Evolutionary conservation across 2,888 invertebrate species (phyloP).

Genomic region (Polia nebulosa): DNA sequence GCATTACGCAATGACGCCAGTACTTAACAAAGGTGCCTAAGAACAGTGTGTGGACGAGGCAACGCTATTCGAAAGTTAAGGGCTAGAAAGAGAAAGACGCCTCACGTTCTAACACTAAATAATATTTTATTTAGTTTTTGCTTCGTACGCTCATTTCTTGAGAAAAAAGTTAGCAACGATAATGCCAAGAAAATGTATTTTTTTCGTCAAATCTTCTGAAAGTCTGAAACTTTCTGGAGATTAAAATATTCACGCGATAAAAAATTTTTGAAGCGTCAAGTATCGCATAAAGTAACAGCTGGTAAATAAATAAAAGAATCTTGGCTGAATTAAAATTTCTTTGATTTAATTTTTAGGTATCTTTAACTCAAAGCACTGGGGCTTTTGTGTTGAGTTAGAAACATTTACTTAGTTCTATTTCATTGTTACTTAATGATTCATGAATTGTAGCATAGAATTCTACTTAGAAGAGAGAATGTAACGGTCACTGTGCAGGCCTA

Average conservation of each 20-base stretch:
- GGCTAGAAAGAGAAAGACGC: background rate
- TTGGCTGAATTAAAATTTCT: slow-evolving; percentile 15
- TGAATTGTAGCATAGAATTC: slow-evolving; percentile 6
- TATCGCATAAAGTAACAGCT: slow-evolving; percentile 27
- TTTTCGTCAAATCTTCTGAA: slow-evolving; percentile 20
- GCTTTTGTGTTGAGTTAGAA: slow-evolving; percentile 2
- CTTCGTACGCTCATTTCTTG: background rate
- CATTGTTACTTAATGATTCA: slow-evolving; percentile 20
- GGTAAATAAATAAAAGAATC: slow-evolving; percentile 31
- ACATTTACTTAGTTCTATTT: slow-evolving; percentile 4
- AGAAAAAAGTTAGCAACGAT: slow-evolving; percentile 15
- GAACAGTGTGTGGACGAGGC: slow-evolving; percentile 2
- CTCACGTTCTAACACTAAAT: slow-evolving; percentile 19
- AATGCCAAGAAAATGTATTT: slow-evolving; percentile 7
- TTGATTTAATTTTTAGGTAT: slow-evolving; percentile 8
- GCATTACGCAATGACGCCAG: background rate
- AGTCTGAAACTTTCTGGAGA: slow-evolving; percentile 34
- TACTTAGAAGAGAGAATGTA: background rate
- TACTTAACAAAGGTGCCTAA: background rate
- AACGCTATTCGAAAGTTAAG: background rate
- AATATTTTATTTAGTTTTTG: slow-evolving; percentile 14
- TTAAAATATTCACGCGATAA: slow-evolving; percentile 52
- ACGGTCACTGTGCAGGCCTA: background rate
- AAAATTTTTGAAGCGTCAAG: slow-evolving; percentile 39
- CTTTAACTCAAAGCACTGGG: background rate